Conservation (phyloP, 64 coral and sea anemone genomes). For the Pachyseris speciosa region DNA sequence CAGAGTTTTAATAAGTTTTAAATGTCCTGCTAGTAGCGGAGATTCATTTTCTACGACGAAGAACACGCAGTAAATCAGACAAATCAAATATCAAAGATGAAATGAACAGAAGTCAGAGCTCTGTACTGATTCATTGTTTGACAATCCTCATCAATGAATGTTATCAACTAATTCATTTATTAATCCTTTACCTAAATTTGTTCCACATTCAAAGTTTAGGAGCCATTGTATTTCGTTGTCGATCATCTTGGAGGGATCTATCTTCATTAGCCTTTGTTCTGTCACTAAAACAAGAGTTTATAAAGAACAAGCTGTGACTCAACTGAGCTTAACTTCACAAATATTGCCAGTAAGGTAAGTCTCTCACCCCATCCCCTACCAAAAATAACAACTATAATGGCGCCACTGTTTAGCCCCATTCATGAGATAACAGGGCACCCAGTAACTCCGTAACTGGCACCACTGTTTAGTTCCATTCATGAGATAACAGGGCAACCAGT, state of each 20-base stretch:
- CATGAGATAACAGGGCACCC: no score
- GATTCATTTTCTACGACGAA: conserved; percentile 69
- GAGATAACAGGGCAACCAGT: no score
- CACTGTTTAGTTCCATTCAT: no score
- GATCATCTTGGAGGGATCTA: conserved; percentile 84
- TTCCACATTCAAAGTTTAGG: conserved; percentile 87
- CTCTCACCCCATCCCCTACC: no score
- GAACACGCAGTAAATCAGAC: not conserved
- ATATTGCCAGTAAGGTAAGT: no score
- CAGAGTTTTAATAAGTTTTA: conserved; percentile 80
- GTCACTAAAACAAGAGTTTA: conserved; percentile 51
- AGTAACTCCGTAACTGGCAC: no score
- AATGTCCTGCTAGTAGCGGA: conserved; percentile 82
- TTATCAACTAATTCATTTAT: no score
- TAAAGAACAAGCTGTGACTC: not conserved
- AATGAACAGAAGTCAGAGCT: not conserved
- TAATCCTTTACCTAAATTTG: conserved; percentile 57
- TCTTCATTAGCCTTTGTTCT: conserved; percentile 93
- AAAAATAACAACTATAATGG: no score
- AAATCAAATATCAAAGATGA: not conserved
- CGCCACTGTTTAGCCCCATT: no score
- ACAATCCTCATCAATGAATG: no score
- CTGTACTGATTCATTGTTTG: no score
- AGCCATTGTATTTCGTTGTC: conserved; percentile 92
- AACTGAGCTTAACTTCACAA: not conserved